Percentiles rank a stretch among this genome's conserved stretches.
These are phyloP conservation scores for Haliclona indistincta DNA, from an alignment of 37 sponge, comb jelly and placozoan species.

Conservation along the genomic window DNA sequence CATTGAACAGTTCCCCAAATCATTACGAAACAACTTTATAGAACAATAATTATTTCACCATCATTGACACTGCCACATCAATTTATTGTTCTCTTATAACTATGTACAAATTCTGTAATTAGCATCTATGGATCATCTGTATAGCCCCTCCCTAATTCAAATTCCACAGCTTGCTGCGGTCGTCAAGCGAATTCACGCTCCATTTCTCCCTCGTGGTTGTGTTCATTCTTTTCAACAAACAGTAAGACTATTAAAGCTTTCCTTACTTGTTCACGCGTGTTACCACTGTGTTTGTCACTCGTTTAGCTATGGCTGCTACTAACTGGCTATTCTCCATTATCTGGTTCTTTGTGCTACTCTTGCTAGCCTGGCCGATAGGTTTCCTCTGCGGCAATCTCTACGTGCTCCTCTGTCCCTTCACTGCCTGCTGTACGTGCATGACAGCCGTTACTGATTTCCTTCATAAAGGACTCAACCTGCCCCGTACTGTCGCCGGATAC, in stretches of 20 bases:
- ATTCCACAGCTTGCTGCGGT: too few relatives aligned
- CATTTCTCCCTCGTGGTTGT: too few relatives aligned
- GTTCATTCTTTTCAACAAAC: too few relatives aligned
- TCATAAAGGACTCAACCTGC: slow-evolving; percentile 65
- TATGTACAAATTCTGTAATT: too few relatives aligned
- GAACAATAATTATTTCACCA: too few relatives aligned
- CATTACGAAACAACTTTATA: too few relatives aligned
- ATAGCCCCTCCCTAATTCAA: too few relatives aligned
- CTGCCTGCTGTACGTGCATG: slow-evolving; percentile 73
- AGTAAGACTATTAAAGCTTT: background rate
- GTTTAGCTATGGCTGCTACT: slow-evolving; percentile 13
- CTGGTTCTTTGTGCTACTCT: slow-evolving; percentile 78
- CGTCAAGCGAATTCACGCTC: too few relatives aligned
- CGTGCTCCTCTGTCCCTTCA: slow-evolving; percentile 72
- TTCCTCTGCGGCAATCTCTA: slow-evolving; percentile 66
- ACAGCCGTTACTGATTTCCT: slow-evolving; percentile 59
- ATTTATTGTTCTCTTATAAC: too few relatives aligned
- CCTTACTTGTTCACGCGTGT: background rate
- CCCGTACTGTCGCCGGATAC: slow-evolving; percentile 49
- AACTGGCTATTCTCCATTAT: slow-evolving; percentile 46
- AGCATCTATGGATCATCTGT: too few relatives aligned
- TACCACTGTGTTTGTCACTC: background rate
- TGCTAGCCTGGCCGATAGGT: slow-evolving; percentile 73
- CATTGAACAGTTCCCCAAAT: too few relatives aligned
- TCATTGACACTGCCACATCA: too few relatives aligned